Base-by-base conservation (phyloP, 2,113 vertebrate genomes). In the Illadopsis cleaveri region DNA sequence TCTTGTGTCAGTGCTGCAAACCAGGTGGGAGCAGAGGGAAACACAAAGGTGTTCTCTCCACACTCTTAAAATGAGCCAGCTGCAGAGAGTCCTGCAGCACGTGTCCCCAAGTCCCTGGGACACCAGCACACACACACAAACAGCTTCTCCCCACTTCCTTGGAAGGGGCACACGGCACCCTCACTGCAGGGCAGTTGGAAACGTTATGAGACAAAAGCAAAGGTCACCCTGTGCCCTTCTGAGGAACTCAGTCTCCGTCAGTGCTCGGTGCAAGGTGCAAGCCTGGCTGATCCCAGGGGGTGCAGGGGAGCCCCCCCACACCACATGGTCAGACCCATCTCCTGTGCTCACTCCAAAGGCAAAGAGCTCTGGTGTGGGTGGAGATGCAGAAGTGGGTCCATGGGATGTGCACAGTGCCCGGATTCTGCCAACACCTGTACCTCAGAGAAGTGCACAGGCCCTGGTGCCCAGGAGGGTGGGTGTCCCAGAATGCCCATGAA, bases 401-500 rank as follows among this genome's bases (percentile, higher is more conserved):
- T 2, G 47, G 84, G 48, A 27, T 20, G 21, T 2, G 25, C 35
- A 17, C 24, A 37, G 56, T 31, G 48, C 40, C n/a, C 0, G 0
- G 31, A 65, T 73, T 35, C 64, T 40, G 30, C 47, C 1, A 2
- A 53, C 1, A 1, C 7, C 30, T 21, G 24, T 0, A 0, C 6
- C 48, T 38, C 0, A 0, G 45, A n/a, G 60, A 45, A 40, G 38
- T 1, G 2, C 14, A 14, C 0, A 9, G 27, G 27, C 27, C 38
- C 47, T 23, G 16, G 15, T 51, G 51, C 57, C 30, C 12, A 0
- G 2, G 3, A 75, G 35, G 56, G n/a, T 21, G 40, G 10, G 11
- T 3, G 25, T 9, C 38, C 62, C 62, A 53, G 45, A 51, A 53
- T 11, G 10, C 13, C 83, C 72, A 10, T 1, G 3, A 11, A 51